Conservation (phyloP, 2,113 vertebrate genomes). For the Elgaria multicarinata region DNA sequence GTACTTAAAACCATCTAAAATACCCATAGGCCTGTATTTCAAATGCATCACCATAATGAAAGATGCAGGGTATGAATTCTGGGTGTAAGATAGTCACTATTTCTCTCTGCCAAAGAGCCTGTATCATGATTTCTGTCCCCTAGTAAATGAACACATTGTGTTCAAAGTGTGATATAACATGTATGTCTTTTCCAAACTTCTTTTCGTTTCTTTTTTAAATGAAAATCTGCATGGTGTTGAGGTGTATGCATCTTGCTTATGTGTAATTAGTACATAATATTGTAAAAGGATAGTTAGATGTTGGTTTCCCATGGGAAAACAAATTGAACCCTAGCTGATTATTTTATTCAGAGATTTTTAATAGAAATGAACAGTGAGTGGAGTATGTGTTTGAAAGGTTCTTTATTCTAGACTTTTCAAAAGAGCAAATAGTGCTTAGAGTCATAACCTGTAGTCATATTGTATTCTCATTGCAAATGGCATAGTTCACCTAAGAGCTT, state of each 20-base stretch:
- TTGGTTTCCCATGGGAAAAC: not conserved
- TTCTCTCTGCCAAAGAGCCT: not conserved
- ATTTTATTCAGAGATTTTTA: not conserved
- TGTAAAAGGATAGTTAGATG: not conserved
- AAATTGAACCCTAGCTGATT: not conserved
- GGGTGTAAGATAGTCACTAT: conserved; percentile 8
- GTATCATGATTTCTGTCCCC: not conserved
- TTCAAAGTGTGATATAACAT: conserved; percentile 35
- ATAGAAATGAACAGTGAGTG: not conserved
- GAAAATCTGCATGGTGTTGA: conserved; percentile 12
- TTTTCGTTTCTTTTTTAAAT: not conserved
- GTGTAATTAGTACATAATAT: not conserved
- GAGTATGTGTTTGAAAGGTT: not conserved
- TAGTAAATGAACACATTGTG: conserved; percentile 43
- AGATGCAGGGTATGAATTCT: conserved; percentile 28
- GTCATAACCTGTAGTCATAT: conserved; percentile 23
- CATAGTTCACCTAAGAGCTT: conserved; percentile 31
- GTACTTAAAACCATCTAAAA: not conserved
- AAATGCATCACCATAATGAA: conserved; percentile 6
- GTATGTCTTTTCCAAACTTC: not conserved
- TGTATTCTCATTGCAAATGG: conserved; percentile 5
- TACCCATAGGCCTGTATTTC: not conserved
- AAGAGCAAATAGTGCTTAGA: conserved; percentile 55
- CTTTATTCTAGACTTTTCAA: conserved; percentile 57
- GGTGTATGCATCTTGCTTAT: not conserved